Evolutionary conservation across 2,888 invertebrate genomes (phyloP), one percentile per base, ranked within the genome.

Genomic region (Gymnosoma rotundatum): DNA sequence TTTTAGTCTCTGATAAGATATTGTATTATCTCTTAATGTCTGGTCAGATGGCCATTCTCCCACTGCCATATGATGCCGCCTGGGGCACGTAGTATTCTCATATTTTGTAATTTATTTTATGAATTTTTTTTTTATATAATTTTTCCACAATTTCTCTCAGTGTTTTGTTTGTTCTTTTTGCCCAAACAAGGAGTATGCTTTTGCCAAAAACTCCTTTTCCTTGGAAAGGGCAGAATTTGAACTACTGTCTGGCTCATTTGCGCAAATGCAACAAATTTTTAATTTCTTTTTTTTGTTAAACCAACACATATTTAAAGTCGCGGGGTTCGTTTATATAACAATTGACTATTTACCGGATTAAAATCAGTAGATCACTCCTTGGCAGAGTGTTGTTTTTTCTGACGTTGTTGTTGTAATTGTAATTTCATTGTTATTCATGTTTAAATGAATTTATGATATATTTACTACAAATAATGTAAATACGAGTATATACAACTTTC

Each of bases 191-290:
- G 36, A 78, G 50, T 50, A 64, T 69, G 63, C 18, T n/a, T 8
- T 32, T 48, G 54, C 16, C 16, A 21, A n/a, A 50, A 63, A 60
- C 42, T 67, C 12, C 67, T 42, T 45, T 45, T 2, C 7, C 9
- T n/a, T 63, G 63, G 58, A 32, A 45, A 67, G 83, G 36, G 83
- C 67, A 9, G n/a, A 58, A 52, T 16, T 52, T 20, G 60, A 69
- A 63, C 83, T 80, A 67, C 83, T 84, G 83, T 84, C 83, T 84
- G 83, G 83, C 58, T 18, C 36, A 18, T 25, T 14, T 63, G 80
- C 83, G 83, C 83, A 72, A 73, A 69, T 69, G 83, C 76, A 76
- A 80, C 80, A 84, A 80, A 66, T 38, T 58, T 58, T 76, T 74
- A 63, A 69, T 58, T 52, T 5, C 1, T 20, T 20, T 9, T 18